Evolutionary conservation across 2,113 vertebrate genomes (phyloP).

Genomic region (human): GRCh38 chr4:146986501-146987000

Average conservation of each 20-base stretch:
- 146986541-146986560: not conserved
- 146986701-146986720: not conserved
- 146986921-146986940: not conserved
- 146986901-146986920: not conserved
- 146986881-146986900: not conserved
- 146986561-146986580: not conserved
- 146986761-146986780: not conserved
- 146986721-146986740: not conserved
- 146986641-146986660: not conserved
- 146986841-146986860: not conserved
- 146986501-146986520: not conserved
- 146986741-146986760: not conserved
- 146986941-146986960: not conserved
- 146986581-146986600: not conserved
- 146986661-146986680: not conserved
- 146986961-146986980: not conserved
- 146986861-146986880: not conserved
- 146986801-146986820: not conserved
- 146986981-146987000: not conserved
- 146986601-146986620: not conserved
- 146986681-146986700: not conserved
- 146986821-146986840: not conserved
- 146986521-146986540: not conserved
- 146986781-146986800: not conserved
- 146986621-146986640: not conserved